These are phyloP conservation scores for Ardeotis arabs DNA, from an alignment of 2,113 vertebrate species.

Conservation along the genomic window DNA sequence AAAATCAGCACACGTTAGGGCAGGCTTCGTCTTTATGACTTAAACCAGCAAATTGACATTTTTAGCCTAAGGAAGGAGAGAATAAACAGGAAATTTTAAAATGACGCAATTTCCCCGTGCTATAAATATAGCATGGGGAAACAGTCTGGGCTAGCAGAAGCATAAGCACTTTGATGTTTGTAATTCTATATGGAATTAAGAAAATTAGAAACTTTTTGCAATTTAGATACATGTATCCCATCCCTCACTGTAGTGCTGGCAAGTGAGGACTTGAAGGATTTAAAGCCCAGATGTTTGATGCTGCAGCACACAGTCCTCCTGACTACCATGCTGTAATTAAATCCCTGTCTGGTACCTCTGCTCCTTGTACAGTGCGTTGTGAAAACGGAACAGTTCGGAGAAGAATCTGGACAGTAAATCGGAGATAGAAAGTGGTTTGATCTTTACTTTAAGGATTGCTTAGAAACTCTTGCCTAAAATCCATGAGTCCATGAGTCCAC, in stretches of 20 bases:
- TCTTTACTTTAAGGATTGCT: neutral
- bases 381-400: neutral
- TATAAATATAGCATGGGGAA: fast-evolving
- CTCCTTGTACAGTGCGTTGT: neutral
- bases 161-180: neutral
- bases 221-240: fast-evolving
- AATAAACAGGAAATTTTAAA: neutral
- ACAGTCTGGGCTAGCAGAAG: neutral
- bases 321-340: neutral
- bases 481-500: fast-evolving
- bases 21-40: neutral
- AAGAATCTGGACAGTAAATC: neutral
- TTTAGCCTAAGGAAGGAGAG: neutral
- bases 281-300: neutral
- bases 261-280: neutral
- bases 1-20: neutral
- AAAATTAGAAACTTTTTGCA: neutral
- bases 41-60: neutral
- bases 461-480: neutral
- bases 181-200: neutral
- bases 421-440: neutral
- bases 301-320: neutral
- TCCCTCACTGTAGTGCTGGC: fast-evolving
- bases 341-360: neutral
- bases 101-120: neutral